Evolutionary conservation across 2,888 invertebrate genomes (phyloP).

Genomic region (Erebia palarica): DNA sequence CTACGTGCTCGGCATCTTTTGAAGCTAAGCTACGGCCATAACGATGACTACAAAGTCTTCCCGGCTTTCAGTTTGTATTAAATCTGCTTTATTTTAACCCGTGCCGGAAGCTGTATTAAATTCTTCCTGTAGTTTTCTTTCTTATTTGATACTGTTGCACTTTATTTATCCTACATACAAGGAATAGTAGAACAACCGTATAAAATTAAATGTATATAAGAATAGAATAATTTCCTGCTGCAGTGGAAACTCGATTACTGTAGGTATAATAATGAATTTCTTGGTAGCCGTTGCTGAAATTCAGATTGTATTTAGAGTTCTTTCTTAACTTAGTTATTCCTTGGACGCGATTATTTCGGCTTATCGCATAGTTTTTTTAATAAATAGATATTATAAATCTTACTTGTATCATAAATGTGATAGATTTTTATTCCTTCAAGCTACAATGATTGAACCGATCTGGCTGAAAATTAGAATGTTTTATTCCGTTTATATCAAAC

Average conservation of each 20-base stretch:
- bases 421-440: too few species aligned
- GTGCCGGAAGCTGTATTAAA: conserved; percentile 13
- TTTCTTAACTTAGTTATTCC: too few species aligned
- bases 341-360: background rate
- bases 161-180: background rate
- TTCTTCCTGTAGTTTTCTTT: background rate
- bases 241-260: background rate
- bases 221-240: background rate
- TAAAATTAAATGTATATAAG: background rate
- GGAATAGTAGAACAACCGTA: background rate
- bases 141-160: background rate
- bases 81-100: background rate
- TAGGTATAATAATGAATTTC: background rate
- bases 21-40: background rate
- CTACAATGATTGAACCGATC: too few species aligned
- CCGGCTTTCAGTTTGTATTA: conserved; percentile 4
- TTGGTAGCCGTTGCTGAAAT: background rate
- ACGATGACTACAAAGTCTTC: conserved; percentile 6
- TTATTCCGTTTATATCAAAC: too few species aligned
- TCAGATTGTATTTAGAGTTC: background rate
- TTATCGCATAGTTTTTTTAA: background rate
- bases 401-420: too few species aligned
- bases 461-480: too few species aligned
- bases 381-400: background rate
- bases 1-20: conserved; percentile 1